Evolutionary conservation across 2,797 vertebrate genomes (phyloP), one percentile per base, ranked within the genome.

Genomic region (Notolepis coatsorum): DNA sequence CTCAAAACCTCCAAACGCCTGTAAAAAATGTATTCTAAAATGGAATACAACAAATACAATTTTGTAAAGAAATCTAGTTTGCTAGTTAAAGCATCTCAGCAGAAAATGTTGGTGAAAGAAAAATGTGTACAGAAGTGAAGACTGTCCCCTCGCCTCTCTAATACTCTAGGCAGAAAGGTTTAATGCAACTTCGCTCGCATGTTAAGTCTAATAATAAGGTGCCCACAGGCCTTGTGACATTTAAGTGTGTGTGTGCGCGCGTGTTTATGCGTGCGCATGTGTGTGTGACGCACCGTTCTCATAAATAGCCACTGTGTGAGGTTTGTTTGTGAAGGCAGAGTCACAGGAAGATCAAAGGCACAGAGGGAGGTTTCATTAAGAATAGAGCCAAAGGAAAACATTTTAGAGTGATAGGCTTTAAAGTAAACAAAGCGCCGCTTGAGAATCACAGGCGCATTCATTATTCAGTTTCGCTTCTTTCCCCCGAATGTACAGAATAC

Each of bases 151-250:
- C 62, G 73, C 58, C 24, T 80, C 73, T 59, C 50, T 62, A 66
- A 84, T 70, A 85, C 65, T 71, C 71, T 69, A 77, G 76, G 74
- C 71, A 80, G 72, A 63, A 61, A 76, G 80, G 88, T 89, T 92
- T 90, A 91, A 86, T 87, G 81, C 79, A 55, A 52, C 72, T 80
- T 84, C 71, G 79, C 84, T 78, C 71, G 75, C 68, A 79, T 75
- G 72, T 84, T 82, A 64, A 82, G 64, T 68, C 85, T 91, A 89
- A 89, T 91, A 89, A 89, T 91, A 89, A 91, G 87, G 82, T 82
- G 77, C 86, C 84, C 72, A 70, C 85, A 84, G 87, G 73, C 73
- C 77, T 63, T 76, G 61, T 91, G 89, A 90, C 88, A 89, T 72
- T 56, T 63, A 45, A 57, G 47, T 41, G 27, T 31, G 41, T 47